Base-by-base conservation (phyloP, 2,113 vertebrate species). In the Bombycilla garrulus region DNA sequence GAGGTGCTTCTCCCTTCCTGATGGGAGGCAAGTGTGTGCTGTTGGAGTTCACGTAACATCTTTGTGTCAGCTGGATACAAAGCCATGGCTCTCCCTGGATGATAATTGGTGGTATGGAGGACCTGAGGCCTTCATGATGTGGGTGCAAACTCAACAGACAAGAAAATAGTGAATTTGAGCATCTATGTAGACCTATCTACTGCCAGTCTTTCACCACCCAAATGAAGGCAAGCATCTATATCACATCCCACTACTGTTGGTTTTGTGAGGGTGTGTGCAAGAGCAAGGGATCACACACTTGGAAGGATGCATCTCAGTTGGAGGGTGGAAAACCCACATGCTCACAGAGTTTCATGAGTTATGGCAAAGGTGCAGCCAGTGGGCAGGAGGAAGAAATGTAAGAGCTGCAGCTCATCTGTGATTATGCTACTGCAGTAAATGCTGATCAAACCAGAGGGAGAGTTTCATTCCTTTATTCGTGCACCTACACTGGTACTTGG, bases 131-230 rank as follows among this genome's bases (percentile, higher is more conserved):
- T 86, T 80, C 26, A 12, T 17, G 20, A 28, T 45, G 40, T 44
- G 35, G 2, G 4, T 45, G 12, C 24, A 66, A 51, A 10, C 26
- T 48, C 0, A 0, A 29, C 31, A 26, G 35, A 14, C 9, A 36
- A 70, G 42, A 66, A 92, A 38, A 40, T 0, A 78, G 35, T 29
- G 31, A 44, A 25, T 88, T 84, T 73, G 14, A 70, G 35, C 21
- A 16, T 65, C 35, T 29, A 3, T 54, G 35, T 40, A 42, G 38
- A 71, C 10, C 3, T 40, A 15, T 6, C 57, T 74, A 4, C 56
- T 53, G 40, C 15, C n/a, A 57, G 60, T 54, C 26, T 81, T 23
- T 88, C 33, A 9, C 42, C 48, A 72, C 26, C 35, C 58, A 45
- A 44, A 24, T 28, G 31, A 65, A 31, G 6, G 1, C 8, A 33